Percentiles rank a stretch among this genome's conserved stretches.
These are phyloP conservation scores for Drosophila percnosoma DNA, from an alignment of 2,888 invertebrate species.

Conservation along the genomic window DNA sequence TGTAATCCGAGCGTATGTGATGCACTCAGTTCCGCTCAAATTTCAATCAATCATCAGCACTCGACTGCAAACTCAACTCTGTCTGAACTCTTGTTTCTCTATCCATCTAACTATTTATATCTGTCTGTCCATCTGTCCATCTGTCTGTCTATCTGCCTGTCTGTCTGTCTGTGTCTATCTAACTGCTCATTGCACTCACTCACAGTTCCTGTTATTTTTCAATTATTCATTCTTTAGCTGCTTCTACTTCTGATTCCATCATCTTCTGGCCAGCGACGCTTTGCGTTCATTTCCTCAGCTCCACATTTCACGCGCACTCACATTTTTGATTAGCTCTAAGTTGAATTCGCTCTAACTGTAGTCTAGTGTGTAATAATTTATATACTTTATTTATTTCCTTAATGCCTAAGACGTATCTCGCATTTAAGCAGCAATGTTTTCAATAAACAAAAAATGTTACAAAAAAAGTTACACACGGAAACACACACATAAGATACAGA, in stretches of 20 bases:
- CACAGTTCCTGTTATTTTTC: slow-evolving; percentile 70
- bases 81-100: slow-evolving; percentile 36
- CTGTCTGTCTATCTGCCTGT: not conserved
- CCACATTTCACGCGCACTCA: slow-evolving; percentile 34
- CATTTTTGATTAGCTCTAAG: slow-evolving; percentile 58
- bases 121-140: not conserved
- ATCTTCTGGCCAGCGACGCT: slow-evolving; percentile 20
- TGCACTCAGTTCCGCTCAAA: slow-evolving; percentile 49
- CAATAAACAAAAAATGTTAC: slow-evolving; percentile 67
- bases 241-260: not conserved
- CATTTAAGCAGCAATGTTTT: slow-evolving; percentile 77
- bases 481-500: slow-evolving; percentile 28
- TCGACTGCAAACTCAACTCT: slow-evolving; percentile 34
- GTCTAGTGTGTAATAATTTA: slow-evolving; percentile 72
- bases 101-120: not conserved
- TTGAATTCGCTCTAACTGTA: slow-evolving; percentile 67
- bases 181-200: slow-evolving; percentile 50
- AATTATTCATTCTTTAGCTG: slow-evolving; percentile 61
- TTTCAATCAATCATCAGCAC: slow-evolving; percentile 31
- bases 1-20: slow-evolving; percentile 43
- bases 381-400: slow-evolving; percentile 72
- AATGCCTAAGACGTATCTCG: slow-evolving; percentile 59
- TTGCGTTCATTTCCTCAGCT: slow-evolving; percentile 53
- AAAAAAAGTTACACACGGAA: slow-evolving; percentile 49
- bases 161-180: slow-evolving; percentile 9